Evolutionary conservation across 37 sponge, comb jelly and placozoan genomes (phyloP).

Genomic region (Axinella damicornis): DNA sequence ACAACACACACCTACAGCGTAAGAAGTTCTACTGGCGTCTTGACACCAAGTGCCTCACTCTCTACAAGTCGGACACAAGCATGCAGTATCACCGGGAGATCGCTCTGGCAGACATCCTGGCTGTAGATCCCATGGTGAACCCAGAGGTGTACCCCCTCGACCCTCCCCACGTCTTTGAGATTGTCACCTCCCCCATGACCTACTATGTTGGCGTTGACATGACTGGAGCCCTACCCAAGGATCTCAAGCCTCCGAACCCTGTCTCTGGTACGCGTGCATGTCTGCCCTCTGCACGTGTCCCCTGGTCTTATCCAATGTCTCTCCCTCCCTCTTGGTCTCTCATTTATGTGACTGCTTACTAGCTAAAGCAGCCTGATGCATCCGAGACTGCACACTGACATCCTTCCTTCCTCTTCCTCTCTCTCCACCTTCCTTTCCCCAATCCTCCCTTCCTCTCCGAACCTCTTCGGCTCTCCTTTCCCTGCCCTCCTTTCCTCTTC

Average conservation of each 20-base stretch:
- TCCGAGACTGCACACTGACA: too few relatives aligned
- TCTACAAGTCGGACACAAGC: slow-evolving; percentile 69
- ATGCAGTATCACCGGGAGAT: slow-evolving; percentile 72
- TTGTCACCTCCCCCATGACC: slow-evolving; percentile 76
- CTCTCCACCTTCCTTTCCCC: too few relatives aligned
- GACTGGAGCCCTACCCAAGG: slow-evolving; percentile 60
- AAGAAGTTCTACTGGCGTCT: slow-evolving; percentile 86
- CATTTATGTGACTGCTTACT: too few relatives aligned
- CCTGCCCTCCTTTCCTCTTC: too few relatives aligned
- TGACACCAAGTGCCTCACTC: slow-evolving; percentile 80
- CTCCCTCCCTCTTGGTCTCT: too few relatives aligned
- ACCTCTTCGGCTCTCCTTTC: too few relatives aligned
- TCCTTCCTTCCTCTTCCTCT: background rate
- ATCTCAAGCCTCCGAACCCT: slow-evolving; percentile 36
- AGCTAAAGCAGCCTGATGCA: too few relatives aligned
- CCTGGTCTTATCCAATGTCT: too few relatives aligned
- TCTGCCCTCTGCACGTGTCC: background rate
- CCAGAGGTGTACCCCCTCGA: slow-evolving; percentile 65
- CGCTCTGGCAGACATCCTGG: slow-evolving; percentile 77
- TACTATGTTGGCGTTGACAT: slow-evolving; percentile 87
- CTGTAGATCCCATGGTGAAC: slow-evolving; percentile 81
- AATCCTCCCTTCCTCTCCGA: too few relatives aligned
- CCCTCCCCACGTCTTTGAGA: slow-evolving; percentile 89
- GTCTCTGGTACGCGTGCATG: background rate
- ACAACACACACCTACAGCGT: slow-evolving; percentile 46